Conservation (phyloP, 2,113 vertebrate genomes). For the Anolis sagrei region DNA sequence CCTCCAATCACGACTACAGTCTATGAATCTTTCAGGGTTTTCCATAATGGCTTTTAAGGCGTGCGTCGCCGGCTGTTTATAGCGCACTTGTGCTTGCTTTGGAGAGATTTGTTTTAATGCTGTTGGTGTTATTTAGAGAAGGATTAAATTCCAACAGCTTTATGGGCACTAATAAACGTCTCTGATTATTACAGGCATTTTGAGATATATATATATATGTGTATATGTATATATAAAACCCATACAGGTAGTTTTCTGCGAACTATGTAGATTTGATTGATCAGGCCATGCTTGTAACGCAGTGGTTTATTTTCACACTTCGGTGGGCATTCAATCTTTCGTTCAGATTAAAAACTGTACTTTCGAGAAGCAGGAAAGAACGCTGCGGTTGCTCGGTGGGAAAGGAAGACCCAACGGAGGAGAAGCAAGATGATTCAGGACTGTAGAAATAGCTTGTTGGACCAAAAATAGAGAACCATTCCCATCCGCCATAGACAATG, state of each 20-base stretch:
- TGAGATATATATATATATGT: slow-evolving; percentile 42
- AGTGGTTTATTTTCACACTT: slow-evolving; percentile 57
- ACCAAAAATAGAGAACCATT: no score
- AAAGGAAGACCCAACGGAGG: slow-evolving; percentile 1
- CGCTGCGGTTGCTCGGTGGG: slow-evolving; percentile 35
- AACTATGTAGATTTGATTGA: slow-evolving; percentile 63
- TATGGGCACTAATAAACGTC: slow-evolving; percentile 74
- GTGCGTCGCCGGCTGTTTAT: slow-evolving; percentile 42
- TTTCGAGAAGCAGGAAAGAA: slow-evolving; percentile 59
- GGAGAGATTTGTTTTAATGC: slow-evolving; percentile 54
- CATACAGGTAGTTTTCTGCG: slow-evolving; percentile 59
- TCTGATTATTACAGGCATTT: slow-evolving; percentile 67
- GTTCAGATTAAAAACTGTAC: slow-evolving; percentile 52
- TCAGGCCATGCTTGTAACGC: slow-evolving; percentile 42
- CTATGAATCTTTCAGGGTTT: slow-evolving; percentile 56
- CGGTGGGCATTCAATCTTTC: slow-evolving; percentile 55
- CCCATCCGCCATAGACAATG: no score
- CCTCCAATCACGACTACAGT: slow-evolving; percentile 43
- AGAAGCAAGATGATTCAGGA: neutral
- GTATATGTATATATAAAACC: slow-evolving; percentile 48
- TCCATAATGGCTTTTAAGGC: slow-evolving; percentile 65
- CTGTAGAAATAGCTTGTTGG: no score
- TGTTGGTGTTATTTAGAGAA: slow-evolving; percentile 51
- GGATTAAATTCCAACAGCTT: slow-evolving; percentile 61
- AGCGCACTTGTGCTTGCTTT: slow-evolving; percentile 36